Conservation (phyloP, 2,888 invertebrate species). For the Habrosyne pyritoides region DNA sequence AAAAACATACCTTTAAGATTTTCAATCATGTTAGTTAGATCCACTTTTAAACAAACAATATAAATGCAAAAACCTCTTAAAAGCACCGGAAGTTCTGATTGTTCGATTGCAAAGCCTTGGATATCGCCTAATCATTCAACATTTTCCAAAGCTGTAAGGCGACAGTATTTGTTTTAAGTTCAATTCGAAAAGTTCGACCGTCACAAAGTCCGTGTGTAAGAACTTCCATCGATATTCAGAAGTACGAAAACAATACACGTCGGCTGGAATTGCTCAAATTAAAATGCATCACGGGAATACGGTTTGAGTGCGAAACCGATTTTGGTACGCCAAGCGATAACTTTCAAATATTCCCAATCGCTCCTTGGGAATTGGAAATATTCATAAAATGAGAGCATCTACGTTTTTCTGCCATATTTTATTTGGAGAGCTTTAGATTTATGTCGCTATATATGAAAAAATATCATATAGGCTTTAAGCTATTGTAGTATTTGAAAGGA, state of each 20-base stretch:
- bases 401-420: background rate
- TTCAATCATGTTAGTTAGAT: too few relatives aligned
- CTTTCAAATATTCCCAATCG: conserved; percentile 10
- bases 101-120: too few relatives aligned
- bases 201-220: background rate
- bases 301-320: conserved; percentile 22
- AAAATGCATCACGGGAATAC: conserved; percentile 29
- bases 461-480: background rate
- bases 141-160: too few relatives aligned
- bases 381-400: background rate
- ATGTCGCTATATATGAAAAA: background rate
- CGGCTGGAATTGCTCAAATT: conserved; percentile 37
- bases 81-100: too few relatives aligned
- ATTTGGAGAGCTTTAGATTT: background rate
- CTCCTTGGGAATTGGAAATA: background rate
- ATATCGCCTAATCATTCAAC: too few relatives aligned
- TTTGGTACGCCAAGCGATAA: conserved; percentile 21
- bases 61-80: too few relatives aligned
- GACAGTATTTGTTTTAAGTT: too few relatives aligned
- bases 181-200: background rate
- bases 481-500: background rate
- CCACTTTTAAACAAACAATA: too few relatives aligned
- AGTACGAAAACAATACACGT: conserved; percentile 17
- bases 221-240: background rate
- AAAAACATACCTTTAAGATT: too few relatives aligned